Evolutionary conservation across 2,888 invertebrate genomes (phyloP), one percentile per base, ranked within the genome.

Genomic region (Auanema sp.): DNA sequence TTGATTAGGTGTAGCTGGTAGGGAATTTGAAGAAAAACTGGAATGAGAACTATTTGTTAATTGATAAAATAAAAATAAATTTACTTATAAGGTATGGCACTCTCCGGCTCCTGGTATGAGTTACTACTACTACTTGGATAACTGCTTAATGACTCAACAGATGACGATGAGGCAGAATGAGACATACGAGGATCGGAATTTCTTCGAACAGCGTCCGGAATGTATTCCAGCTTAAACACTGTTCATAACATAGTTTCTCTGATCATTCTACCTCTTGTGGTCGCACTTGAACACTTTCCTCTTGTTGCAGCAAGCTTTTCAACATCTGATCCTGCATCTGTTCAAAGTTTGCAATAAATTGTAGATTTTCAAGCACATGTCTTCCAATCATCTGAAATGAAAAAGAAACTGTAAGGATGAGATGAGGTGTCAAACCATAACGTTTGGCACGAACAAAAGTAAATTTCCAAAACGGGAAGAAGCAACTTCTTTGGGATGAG

Each of bases 401-500:
- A 11, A 43, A 47, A 47, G 4, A 47, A 8, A 47, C 5, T 21
- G 10, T 16, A 47, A 11, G 14, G 47, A 47, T 18, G 21, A 21
- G 3, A 5, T 21, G 16, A 21, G 21, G 10, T 47, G 12, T 50
- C 66, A 54, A 44, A 80, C 78, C 79, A 75, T 79, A 6, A 81
- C 78, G 16, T 72, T 76, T 8, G 82, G 82, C 1, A 82, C 63
- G 43, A 82, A 77, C 5, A 82, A 75, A 0, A 82, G 72, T 14
- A 82, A 68, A 63, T 82, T 82, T 47, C 82, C 82, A 58, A 82
- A 82, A 41, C 82, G 65, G 24, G 78, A 76, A 1, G 79, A 79
- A 1, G 82, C 81, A 0, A 83, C 82, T 65, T 81, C 82, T 64
- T 82, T 83, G 0, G 82, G 82, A 67, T 82, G 82, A n/a, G 78